These are phyloP conservation scores for Diachasma alloeum DNA, from an alignment of 1,140 invertebrate genomes.

Conservation along the genomic window DNA sequence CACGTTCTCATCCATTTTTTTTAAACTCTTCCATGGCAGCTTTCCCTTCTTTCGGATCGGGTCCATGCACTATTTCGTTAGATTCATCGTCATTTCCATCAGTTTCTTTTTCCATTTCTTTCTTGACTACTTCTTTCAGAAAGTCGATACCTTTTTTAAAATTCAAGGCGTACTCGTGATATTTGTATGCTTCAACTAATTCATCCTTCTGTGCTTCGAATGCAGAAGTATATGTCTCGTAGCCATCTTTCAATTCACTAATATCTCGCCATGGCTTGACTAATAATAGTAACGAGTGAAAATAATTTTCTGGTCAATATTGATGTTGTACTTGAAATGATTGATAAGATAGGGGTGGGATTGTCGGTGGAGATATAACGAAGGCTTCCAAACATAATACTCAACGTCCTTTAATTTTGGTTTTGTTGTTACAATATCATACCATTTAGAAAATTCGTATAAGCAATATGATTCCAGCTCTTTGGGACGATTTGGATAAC, in stretches of 20 bases:
- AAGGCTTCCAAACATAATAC: slow-evolving; percentile 22
- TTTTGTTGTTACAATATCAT: slow-evolving; percentile 28
- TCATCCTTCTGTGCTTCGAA: no score
- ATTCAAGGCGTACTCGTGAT: slow-evolving; percentile 39
- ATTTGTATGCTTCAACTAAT: slow-evolving; percentile 27
- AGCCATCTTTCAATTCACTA: no score
- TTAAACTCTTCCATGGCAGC: no score
- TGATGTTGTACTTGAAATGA: slow-evolving; percentile 38
- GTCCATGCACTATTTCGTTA: background rate
- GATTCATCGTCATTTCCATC: slow-evolving; percentile 21
- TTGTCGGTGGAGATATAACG: slow-evolving; percentile 37
- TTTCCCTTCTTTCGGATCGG: no score
- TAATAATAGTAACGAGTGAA: no score
- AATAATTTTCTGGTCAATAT: slow-evolving; percentile 24
- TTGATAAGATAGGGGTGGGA: slow-evolving; percentile 32
- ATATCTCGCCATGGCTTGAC: no score
- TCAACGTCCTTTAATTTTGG: slow-evolving; percentile 23
- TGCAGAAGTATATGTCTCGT: no score
- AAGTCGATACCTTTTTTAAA: slow-evolving; percentile 35
- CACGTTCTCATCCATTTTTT: no score
- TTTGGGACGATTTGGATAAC: slow-evolving; percentile 13
- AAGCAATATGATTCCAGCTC: background rate
- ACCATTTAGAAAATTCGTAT: background rate
- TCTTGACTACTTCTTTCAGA: no score
- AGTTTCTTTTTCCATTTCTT: slow-evolving; percentile 31